Evolutionary conservation across 2,888 invertebrate species (phyloP), one percentile per base, ranked within the genome.

Genomic region (Metopia argyrocephala): DNA sequence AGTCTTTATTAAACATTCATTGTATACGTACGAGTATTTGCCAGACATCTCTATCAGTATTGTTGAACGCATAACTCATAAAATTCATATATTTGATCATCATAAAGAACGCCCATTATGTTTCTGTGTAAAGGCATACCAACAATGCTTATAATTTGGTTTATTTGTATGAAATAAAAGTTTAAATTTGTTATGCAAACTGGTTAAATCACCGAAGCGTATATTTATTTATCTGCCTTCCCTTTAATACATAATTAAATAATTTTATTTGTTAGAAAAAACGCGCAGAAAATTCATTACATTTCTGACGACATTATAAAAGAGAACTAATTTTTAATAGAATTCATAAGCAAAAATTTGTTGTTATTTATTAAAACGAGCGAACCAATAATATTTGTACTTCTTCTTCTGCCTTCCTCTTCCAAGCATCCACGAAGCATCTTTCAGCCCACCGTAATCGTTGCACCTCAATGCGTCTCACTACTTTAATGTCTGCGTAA

Each of bases 201-300:
- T 86, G 86, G 83, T 83, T 80, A 65, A 84, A 73, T 76, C 84
- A 85, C 66, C 86, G 82, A 84, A 84, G 86, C 86, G 83, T 76
- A 64, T 50, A 25, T 70, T 66, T 48, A 69, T 52, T 59, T 48
- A n/a, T n/a, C 50, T 46, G 21, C 46, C 23, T 66, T 54, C 66
- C 70, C 52, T 71, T 66, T 50, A 27, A 38, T 12, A 38, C 12
- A 12, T 15, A 38, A 38, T 62, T 46, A 66, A 76, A 61, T 62
- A 81, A 78, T 62, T 73, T 69, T 79, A 82, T 75, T 62, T 61
- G 61, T 71, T 25, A 27, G 28, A 50, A 71, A 20, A n/a, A n/a
- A n/a, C n/a, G n/a, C n/a, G n/a, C n/a, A n/a, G n/a, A n/a, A n/a
- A n/a, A n/a, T n/a, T n/a, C n/a, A n/a, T n/a, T n/a, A n/a, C n/a